A percentile compares a stretch with the other conserved stretches of the same genome.
Conservation (phyloP, 2,797 vertebrate species). For the Arctocebus calabarensis region DNA sequence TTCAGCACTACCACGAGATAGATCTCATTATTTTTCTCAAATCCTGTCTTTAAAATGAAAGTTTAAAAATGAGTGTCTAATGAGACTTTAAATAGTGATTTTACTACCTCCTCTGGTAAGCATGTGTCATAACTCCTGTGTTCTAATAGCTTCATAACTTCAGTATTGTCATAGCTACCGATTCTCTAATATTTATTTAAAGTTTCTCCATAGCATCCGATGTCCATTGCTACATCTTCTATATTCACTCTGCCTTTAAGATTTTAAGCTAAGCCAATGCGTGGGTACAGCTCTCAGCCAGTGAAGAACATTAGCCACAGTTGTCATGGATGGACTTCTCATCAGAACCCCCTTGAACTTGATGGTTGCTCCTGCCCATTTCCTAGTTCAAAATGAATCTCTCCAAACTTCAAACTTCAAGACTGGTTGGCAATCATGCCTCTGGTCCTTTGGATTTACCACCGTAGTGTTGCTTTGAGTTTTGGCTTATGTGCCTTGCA, state of each 20-base stretch:
- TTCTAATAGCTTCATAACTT: constrained; percentile 72
- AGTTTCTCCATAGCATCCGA: constrained; percentile 20
- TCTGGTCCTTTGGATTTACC: constrained; percentile 31
- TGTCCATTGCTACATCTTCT: neutral
- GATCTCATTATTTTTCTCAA: constrained; percentile 80
- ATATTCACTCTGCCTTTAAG: neutral
- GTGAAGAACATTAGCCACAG: neutral
- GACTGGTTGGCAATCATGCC: neutral
- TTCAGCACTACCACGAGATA: constrained; percentile 59
- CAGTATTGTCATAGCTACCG: constrained; percentile 62
- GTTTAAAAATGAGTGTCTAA: constrained; percentile 68
- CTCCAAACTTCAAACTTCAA: neutral
- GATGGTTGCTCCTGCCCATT: neutral
- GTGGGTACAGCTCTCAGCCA: neutral
- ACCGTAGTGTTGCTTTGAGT: neutral
- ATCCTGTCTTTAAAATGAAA: constrained; percentile 70
- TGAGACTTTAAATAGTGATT: constrained; percentile 77
- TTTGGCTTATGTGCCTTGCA: neutral
- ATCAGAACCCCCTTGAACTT: neutral
- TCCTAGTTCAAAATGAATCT: constrained; percentile 11
- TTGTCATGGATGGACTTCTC: neutral
- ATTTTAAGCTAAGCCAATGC: neutral
- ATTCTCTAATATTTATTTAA: constrained; percentile 66
- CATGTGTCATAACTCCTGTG: constrained; percentile 66
- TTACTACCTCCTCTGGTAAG: constrained; percentile 70